These are phyloP conservation scores for Eciton burchellii DNA, from an alignment of 1,140 invertebrate species.

Conservation along the genomic window DNA sequence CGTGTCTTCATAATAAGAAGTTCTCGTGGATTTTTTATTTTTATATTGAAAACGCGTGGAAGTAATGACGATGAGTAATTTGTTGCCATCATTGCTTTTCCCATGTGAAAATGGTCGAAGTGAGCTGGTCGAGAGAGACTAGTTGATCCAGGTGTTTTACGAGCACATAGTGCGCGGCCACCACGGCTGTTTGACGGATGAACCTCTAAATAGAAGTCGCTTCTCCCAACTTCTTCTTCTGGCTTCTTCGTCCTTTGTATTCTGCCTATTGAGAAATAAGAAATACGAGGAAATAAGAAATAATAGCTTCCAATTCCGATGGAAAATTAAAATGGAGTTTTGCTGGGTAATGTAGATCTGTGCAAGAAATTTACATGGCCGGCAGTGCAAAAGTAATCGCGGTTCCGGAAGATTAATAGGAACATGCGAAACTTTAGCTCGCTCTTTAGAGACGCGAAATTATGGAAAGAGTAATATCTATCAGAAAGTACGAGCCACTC, in stretches of 20 bases:
- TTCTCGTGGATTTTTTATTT: neutral
- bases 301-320: constrained; percentile 4
- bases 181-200: constrained; percentile 20
- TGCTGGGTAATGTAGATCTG: neutral
- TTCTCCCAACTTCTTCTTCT: constrained; percentile 31
- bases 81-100: neutral
- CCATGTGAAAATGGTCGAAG: neutral
- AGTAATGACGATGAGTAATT: constrained; percentile 14
- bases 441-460: neutral
- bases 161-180: neutral
- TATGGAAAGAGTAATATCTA: constrained; percentile 1
- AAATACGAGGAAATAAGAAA: constrained; percentile 7
- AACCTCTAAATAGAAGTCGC: constrained; percentile 41
- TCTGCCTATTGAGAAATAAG: constrained; percentile 17
- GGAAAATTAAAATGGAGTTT: neutral
- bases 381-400: neutral
- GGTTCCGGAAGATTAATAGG: neutral
- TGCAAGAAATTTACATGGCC: constrained; percentile 4
- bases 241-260: constrained; percentile 39
- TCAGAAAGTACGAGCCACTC: constrained; percentile 20
- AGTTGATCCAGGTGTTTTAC: constrained; percentile 21
- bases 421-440: neutral
- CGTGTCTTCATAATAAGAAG: neutral
- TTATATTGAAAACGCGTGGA: neutral
- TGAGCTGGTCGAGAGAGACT: neutral